Evolutionary conservation across 2,888 invertebrate species (phyloP).

Genomic region (Troilus luridus): DNA sequence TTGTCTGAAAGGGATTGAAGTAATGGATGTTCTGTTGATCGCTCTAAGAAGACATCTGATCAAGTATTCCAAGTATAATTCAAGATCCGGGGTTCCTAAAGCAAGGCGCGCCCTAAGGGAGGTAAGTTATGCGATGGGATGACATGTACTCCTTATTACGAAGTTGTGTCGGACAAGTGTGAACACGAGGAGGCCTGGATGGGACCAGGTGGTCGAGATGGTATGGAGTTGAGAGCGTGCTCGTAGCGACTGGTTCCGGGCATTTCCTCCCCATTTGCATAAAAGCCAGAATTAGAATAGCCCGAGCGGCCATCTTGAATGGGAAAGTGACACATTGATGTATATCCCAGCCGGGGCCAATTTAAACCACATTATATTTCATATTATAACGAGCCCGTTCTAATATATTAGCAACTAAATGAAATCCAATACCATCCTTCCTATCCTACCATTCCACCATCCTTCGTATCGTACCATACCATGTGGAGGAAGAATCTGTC

Average conservation of each 20-base stretch:
- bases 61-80: neutral
- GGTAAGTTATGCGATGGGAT: conserved; percentile 6
- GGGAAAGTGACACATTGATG: conserved; percentile 55
- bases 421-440: conserved; percentile 53
- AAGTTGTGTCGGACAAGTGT: conserved; percentile 39
- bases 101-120: neutral
- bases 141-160: conserved; percentile 42
- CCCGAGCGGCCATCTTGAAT: conserved; percentile 49
- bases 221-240: neutral
- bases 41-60: neutral
- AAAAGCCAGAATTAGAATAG: conserved; percentile 53
- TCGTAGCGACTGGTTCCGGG: conserved; percentile 2
- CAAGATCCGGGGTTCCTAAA: neutral
- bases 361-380: conserved; percentile 57
- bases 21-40: neutral
- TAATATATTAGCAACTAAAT: conserved; percentile 55
- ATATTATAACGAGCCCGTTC: conserved; percentile 53
- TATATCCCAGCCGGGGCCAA: conserved; percentile 49
- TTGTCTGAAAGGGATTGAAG: neutral
- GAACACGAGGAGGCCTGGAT: conserved; percentile 29
- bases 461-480: neutral
- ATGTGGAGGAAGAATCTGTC: neutral
- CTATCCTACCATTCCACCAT: neutral
- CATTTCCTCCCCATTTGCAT: conserved; percentile 49
- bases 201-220: neutral